Conservation (phyloP, 1,140 invertebrate genomes). For the Drosophila mauritiana region DNA sequence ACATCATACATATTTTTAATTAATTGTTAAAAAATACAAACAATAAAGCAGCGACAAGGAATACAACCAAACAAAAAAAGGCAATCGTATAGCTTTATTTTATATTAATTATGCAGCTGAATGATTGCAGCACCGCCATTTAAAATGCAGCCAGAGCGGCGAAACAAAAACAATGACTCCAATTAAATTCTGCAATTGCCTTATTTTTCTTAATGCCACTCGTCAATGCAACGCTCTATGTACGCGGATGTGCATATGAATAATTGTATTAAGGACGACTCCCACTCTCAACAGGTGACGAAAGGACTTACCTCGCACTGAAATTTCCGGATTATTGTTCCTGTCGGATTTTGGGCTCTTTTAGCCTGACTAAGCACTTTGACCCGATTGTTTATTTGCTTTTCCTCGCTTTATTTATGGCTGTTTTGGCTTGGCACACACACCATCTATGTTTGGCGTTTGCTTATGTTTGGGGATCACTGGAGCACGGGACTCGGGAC, state of each 20-base stretch:
- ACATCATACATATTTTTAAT: slow-evolving; percentile 72
- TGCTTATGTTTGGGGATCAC: not conserved
- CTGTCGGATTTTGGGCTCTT: slow-evolving; percentile 13
- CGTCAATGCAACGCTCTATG: slow-evolving; percentile 9
- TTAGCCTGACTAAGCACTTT: slow-evolving; percentile 47
- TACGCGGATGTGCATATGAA: slow-evolving; percentile 13
- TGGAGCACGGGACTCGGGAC: slow-evolving; percentile 16
- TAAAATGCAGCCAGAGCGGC: slow-evolving; percentile 43
- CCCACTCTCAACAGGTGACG: slow-evolving; percentile 40
- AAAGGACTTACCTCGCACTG: slow-evolving; percentile 21
- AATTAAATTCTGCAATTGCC: slow-evolving; percentile 37
- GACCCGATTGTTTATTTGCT: slow-evolving; percentile 42
- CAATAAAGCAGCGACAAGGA: slow-evolving; percentile 19
- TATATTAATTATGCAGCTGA: slow-evolving; percentile 80
- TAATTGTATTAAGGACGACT: slow-evolving; percentile 27
- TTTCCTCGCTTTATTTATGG: slow-evolving; percentile 40
- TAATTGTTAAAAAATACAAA: slow-evolving; percentile 65
- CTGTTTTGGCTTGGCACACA: slow-evolving; percentile 38
- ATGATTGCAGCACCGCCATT: slow-evolving; percentile 70
- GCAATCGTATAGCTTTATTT: slow-evolving; percentile 75
- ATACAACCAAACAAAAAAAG: slow-evolving; percentile 28
- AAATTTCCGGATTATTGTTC: slow-evolving; percentile 1
- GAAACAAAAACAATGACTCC: slow-evolving; percentile 51
- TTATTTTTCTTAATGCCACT: slow-evolving; percentile 40
- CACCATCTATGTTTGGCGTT: not conserved